Base-by-base conservation (phyloP, 2,888 invertebrate species). In the Drosophila limbata region DNA sequence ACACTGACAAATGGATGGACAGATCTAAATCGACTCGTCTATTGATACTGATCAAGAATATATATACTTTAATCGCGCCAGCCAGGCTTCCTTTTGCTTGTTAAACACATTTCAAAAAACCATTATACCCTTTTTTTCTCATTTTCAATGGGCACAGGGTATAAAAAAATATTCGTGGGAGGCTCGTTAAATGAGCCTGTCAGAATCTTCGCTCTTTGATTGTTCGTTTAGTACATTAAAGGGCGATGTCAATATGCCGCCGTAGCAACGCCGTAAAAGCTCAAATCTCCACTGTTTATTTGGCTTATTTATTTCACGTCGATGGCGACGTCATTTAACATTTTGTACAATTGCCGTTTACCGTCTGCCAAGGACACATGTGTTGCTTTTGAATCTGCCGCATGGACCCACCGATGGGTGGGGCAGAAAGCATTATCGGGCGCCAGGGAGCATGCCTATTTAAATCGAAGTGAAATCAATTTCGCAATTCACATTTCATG, bases 381-480 rank as follows among this genome's bases (percentile, higher is more conserved):
- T 74, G 55, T 66, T 78, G 60, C 67, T 73, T 68, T 83, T 67
- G 60, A 70, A 57, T 48, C 48, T 44, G 17, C 1, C 4, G 1
- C n/a, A 11, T 11, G 33, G 11, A 9, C n/a, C 17, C 3, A 4
- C 17, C 15, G 48, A 3, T 10, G 17, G 33, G 33, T 1, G n/a
- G 21, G 4, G 17, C 28, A 48, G 48, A 50, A 28, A 31, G 31
- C 31, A 31, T 31, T 31, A 31, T 9, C 37, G 56, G 33, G 9
- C 11, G 33, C 11, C 33, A 33, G 63, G 59, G 40, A 19, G 15
- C 70, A 71, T 82, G 87, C 81, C 88, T 84, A 83, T 83, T 83
- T 87, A 84, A 83, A 87, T 83, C 84, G 83, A 81, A 79, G 84
- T 59, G 77, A 87, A 85, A 88, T 89, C 85, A 89, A 87, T 87